Evolutionary conservation across 2,797 vertebrate species (phyloP).

Genomic region (Parauchenoglanis ngamensis): DNA sequence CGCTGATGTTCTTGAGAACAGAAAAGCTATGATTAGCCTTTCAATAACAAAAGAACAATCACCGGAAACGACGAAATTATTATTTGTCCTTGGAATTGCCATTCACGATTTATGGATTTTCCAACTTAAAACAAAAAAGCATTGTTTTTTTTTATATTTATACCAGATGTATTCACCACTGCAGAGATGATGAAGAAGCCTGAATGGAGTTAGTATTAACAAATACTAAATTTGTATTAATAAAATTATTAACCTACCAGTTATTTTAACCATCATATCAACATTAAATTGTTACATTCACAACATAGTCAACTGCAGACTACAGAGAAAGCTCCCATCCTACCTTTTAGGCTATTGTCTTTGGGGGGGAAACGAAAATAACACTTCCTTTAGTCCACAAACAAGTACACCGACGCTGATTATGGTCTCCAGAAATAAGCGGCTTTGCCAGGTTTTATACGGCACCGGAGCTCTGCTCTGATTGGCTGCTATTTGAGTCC

Average conservation of each 20-base stretch:
- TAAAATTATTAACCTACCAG: neutral
- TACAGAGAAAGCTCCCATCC: slow-evolving; percentile 4
- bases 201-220: neutral
- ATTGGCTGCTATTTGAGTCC: slow-evolving; percentile 94
- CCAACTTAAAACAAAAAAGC: neutral
- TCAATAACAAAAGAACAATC: neutral
- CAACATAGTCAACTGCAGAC: neutral
- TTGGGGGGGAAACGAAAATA: slow-evolving; percentile 58
- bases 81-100: too few species aligned
- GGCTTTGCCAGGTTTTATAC: slow-evolving; percentile 71
- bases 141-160: neutral
- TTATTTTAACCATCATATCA: neutral
- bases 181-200: neutral
- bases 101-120: neutral
- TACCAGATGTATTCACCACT: neutral
- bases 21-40: neutral
- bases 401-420: slow-evolving; percentile 50
- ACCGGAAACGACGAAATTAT: neutral
- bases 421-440: slow-evolving; percentile 49
- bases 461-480: slow-evolving; percentile 43
- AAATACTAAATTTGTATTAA: neutral
- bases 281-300: neutral
- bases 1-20: slow-evolving; percentile 22
- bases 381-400: slow-evolving; percentile 44
- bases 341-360: slow-evolving; percentile 57